phyloP scores from a whole-genome alignment of 1,140 invertebrate species.

The Atta texana region DNA sequence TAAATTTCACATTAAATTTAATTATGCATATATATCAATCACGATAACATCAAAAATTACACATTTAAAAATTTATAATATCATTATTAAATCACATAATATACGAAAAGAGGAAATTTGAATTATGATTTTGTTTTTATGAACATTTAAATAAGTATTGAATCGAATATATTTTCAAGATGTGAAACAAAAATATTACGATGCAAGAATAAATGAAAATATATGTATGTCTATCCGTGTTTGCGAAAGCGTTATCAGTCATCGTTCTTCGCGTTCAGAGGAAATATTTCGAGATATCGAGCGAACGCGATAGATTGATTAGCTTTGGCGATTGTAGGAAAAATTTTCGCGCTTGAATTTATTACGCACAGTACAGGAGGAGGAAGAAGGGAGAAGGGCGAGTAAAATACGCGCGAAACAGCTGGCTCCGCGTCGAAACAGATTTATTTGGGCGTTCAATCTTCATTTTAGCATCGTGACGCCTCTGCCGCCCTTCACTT shows the following conservation, averaged over 20 bases:
- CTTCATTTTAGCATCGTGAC: slow-evolving; percentile 42
- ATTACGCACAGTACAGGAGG: background rate
- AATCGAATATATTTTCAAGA: slow-evolving; percentile 22
- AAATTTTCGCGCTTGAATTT: slow-evolving; percentile 46
- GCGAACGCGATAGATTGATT: slow-evolving; percentile 48
- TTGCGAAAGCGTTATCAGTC: slow-evolving; percentile 14
- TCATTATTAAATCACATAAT: background rate
- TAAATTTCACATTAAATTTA: background rate
- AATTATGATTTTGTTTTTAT: no score
- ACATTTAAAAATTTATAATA: background rate
- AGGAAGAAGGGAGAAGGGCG: background rate
- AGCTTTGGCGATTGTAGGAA: slow-evolving; percentile 49
- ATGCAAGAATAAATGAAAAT: slow-evolving; percentile 10
- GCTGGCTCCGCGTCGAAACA: slow-evolving; percentile 39
- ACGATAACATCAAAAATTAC: background rate
- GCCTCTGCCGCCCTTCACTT: background rate
- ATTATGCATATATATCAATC: background rate
- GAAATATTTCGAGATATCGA: slow-evolving; percentile 50
- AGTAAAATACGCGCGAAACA: slow-evolving; percentile 56
- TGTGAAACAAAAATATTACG: background rate
- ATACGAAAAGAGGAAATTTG: background rate
- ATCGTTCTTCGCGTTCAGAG: slow-evolving; percentile 12
- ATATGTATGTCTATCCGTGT: background rate
- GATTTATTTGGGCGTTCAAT: slow-evolving; percentile 59
- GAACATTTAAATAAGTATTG: background rate